phyloP scores from a whole-genome alignment of 37 sponge, comb jelly and placozoan species.

The Bolinopsis microptera region DNA sequence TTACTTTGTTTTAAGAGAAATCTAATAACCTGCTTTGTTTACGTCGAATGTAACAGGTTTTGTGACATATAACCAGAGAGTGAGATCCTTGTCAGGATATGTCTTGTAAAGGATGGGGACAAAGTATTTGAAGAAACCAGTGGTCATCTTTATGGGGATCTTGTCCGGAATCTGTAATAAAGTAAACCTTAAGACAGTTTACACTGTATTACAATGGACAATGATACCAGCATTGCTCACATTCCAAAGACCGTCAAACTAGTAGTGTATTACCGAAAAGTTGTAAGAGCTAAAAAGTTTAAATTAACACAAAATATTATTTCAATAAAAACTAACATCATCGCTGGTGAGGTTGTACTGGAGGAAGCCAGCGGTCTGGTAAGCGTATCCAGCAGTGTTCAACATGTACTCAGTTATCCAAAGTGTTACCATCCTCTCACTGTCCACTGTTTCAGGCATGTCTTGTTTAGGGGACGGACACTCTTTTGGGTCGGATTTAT shows the following conservation, averaged over 20 bases:
- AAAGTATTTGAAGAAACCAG: background rate
- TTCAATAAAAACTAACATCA: background rate
- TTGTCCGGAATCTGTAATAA: background rate
- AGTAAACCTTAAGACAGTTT: no score
- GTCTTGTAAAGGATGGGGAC: background rate
- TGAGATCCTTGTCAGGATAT: slow-evolving; percentile 31
- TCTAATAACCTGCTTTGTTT: background rate
- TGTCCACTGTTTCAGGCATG: background rate
- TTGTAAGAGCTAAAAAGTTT: no score
- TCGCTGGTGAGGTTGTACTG: slow-evolving; percentile 28
- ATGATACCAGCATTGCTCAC: no score
- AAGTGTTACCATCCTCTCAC: slow-evolving; percentile 29
- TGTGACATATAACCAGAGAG: background rate
- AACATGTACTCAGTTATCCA: slow-evolving; percentile 57
- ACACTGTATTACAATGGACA: no score
- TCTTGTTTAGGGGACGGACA: slow-evolving; percentile 51
- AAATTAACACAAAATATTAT: no score
- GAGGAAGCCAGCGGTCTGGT: background rate
- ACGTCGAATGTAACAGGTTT: slow-evolving; percentile 16
- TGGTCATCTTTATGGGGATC: slow-evolving; percentile 12
- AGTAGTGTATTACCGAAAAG: no score
- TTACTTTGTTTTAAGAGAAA: no score
- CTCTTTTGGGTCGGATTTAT: background rate
- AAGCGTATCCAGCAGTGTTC: slow-evolving; percentile 31
- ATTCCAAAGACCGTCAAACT: no score